Evolutionary conservation across 2,888 invertebrate genomes (phyloP).

Genomic region (Raillietiella orientalis): DNA sequence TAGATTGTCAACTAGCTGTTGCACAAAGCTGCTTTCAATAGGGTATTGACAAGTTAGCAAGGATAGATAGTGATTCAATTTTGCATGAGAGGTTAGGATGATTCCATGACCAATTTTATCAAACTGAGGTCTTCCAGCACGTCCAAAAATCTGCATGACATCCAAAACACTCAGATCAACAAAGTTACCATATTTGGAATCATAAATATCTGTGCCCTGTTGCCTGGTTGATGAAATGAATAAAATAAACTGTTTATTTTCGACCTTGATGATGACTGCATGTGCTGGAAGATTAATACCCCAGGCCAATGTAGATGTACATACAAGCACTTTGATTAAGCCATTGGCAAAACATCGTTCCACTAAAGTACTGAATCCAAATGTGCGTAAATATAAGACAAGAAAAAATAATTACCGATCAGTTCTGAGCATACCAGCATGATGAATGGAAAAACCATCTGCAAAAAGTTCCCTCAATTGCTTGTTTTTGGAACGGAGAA

Average conservation of each 20-base stretch:
- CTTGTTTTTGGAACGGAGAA: conserved; percentile 40
- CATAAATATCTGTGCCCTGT: conserved; percentile 87
- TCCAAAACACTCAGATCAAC: conserved; percentile 87
- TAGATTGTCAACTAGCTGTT: conserved; percentile 68
- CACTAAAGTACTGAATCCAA: conserved; percentile 25
- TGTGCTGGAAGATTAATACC: conserved; percentile 97
- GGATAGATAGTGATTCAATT: conserved; percentile 69
- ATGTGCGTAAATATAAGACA: too few relatives aligned
- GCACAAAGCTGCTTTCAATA: conserved; percentile 87
- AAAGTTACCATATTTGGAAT: conserved; percentile 71
- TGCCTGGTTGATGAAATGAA: too few relatives aligned
- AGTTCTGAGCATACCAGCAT: conserved; percentile 68
- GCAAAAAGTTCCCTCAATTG: conserved; percentile 49
- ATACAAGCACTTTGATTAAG: conserved; percentile 51
- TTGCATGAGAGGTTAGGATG: conserved; percentile 73
- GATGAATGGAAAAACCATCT: conserved; percentile 70
- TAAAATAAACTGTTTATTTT: too few relatives aligned
- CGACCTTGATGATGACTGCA: conserved; percentile 71
- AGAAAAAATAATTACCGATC: conserved; percentile 30
- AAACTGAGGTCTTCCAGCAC: conserved; percentile 92
- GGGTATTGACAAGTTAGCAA: conserved; percentile 85
- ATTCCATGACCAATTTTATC: conserved; percentile 77
- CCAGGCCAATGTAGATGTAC: conserved; percentile 96
- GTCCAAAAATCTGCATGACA: conserved; percentile 90
- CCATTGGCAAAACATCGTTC: conserved; percentile 74